These are phyloP conservation scores for Pseudomyrmex concolor DNA, from an alignment of 1,140 invertebrate genomes.

Conservation along the genomic window DNA sequence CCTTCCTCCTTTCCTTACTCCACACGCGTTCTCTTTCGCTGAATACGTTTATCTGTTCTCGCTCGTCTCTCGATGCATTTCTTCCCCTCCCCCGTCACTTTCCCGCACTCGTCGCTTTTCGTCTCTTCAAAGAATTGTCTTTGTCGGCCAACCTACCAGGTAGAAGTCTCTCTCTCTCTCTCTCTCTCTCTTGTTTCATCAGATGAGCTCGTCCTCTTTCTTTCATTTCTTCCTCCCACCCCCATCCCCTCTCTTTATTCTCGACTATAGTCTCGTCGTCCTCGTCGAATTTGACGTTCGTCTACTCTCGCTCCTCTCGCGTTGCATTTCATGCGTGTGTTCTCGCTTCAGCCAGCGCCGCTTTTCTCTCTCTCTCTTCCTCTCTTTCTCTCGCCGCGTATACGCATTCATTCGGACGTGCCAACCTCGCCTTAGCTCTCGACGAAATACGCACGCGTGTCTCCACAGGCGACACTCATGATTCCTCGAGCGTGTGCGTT, in stretches of 20 bases:
- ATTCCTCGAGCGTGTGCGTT: slow-evolving; percentile 41
- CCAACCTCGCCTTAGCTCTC: slow-evolving; percentile 49
- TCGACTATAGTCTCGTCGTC: slow-evolving; percentile 15
- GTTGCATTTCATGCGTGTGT: slow-evolving; percentile 36
- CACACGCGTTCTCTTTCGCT: slow-evolving; percentile 24
- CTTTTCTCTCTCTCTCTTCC: slow-evolving; percentile 23
- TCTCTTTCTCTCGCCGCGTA: slow-evolving; percentile 12
- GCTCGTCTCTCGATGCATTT: background rate
- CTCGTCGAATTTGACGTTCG: slow-evolving; percentile 32
- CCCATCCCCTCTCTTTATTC: slow-evolving; percentile 14
- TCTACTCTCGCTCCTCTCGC: slow-evolving; percentile 35
- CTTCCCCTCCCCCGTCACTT: slow-evolving; percentile 18
- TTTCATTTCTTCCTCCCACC: background rate
- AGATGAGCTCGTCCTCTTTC: background rate
- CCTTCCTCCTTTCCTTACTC: background rate
- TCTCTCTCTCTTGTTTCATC: slow-evolving; percentile 2
- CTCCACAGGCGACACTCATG: slow-evolving; percentile 63
- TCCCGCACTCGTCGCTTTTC: background rate
- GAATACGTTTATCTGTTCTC: slow-evolving; percentile 33
- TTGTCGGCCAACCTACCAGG: slow-evolving; percentile 12
- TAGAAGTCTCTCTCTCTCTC: slow-evolving; percentile 7
- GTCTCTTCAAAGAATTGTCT: slow-evolving; percentile 14
- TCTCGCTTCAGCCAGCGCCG: slow-evolving; percentile 51
- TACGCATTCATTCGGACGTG: slow-evolving; percentile 33
- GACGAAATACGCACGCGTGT: slow-evolving; percentile 68